Conservation (phyloP, 1,140 invertebrate genomes). For the Drosophila rufa region DNA sequence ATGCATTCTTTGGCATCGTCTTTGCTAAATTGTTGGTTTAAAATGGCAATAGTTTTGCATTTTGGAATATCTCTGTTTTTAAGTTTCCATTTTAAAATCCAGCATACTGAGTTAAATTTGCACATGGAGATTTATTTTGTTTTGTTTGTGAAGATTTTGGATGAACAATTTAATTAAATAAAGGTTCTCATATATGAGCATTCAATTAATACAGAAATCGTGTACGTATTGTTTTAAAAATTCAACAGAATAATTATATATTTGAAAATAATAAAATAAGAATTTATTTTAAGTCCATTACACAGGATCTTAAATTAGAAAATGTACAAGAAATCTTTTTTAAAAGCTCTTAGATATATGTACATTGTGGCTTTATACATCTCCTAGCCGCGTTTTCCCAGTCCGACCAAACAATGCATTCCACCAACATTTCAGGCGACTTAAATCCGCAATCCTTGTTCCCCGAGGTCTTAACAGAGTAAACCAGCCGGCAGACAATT, state of each 20-base stretch:
- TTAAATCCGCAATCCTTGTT: constrained; percentile 31
- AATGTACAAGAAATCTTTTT: neutral
- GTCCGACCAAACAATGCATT: constrained; percentile 14
- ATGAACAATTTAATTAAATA: neutral
- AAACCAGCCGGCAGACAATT: constrained; percentile 38
- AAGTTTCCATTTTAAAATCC: neutral
- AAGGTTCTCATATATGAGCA: no score
- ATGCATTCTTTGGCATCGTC: constrained; percentile 5
- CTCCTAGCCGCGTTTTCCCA: neutral
- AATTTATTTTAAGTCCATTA: neutral
- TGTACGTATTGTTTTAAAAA: no score
- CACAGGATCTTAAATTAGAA: neutral
- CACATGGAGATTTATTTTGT: neutral
- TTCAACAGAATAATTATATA: no score
- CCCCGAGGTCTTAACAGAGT: constrained; percentile 23
- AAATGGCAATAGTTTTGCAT: neutral
- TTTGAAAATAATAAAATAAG: neutral
- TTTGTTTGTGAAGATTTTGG: no score
- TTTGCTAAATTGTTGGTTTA: constrained; percentile 18
- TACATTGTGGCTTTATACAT: neutral
- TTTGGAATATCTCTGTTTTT: neutral
- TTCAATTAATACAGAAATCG: no score
- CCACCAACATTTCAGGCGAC: constrained; percentile 24
- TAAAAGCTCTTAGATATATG: neutral
- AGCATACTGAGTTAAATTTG: neutral